Base-by-base conservation (phyloP, 2,797 vertebrate species). In the Lepidocolaptes lacrymiger region DNA sequence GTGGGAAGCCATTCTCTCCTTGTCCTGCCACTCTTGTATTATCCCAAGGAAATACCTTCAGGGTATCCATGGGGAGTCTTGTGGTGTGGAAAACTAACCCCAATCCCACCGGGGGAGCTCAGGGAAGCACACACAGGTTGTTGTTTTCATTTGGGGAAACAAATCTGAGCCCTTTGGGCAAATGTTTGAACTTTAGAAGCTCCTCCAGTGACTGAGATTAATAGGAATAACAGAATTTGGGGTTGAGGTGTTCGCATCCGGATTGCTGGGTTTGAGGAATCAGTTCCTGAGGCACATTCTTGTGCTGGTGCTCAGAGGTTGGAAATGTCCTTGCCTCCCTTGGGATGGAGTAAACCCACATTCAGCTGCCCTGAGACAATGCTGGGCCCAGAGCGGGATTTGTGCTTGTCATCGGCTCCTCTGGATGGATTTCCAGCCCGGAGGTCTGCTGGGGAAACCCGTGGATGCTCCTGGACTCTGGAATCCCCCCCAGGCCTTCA, bases 111-210 rank as follows among this genome's bases (percentile, higher is more conserved):
- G 1, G 37, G 27, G 27, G 46, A 32, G 36, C 46, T 49, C 7
- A 6, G 58, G 7, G 15, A 14, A n/a, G 51, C 49, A 19, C 17
- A 7, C 1, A 1, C 20, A 3, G 39, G 30, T 15, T 2, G 44
- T 12, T 7, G 44, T 36, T 64, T 30, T 20, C 14, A 15, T 56
- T 12, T 10, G 52, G 72, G 62, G 41, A 8, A 26, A 4, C n/a
- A 9, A 39, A 73, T 6, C 61, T 0, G 19, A 54, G 62, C 43
- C 5, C 0, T 30, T n/a, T 14, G 63, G n/a, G 23, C 36, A 44
- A 8, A 6, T 44, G 28, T 21, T 41, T 34, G 28, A 26, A 17
- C 20, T 48, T 14, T 6, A 10, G 41, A 46, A 62, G 61, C 63
- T 9, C 52, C 8, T 12, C 0, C 2, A 73, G 30, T 3, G 54